Percentiles rank a stretch among this genome's conserved stretches.
These are phyloP conservation scores for Zaprionus nigranus DNA, from an alignment of 1,140 invertebrate genomes.

Conservation along the genomic window DNA sequence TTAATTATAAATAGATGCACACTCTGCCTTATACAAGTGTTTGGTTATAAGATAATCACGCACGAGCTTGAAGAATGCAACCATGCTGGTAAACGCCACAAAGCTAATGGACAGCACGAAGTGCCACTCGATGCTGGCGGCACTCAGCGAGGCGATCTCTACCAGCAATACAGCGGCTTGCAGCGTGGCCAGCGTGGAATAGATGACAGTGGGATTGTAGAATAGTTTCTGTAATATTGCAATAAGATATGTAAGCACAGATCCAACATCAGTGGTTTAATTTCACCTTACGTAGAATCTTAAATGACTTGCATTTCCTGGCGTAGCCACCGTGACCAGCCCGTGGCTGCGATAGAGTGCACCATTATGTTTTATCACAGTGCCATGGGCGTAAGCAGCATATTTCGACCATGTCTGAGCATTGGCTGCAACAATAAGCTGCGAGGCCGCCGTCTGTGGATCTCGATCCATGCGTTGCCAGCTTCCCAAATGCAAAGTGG, in stretches of 20 bases:
- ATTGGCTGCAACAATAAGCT: constrained; percentile 62
- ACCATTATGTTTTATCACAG: constrained; percentile 91
- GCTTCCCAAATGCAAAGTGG: constrained; percentile 94
- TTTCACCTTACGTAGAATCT: constrained; percentile 93
- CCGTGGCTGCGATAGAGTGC: constrained; percentile 93
- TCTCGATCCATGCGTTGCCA: constrained; percentile 89
- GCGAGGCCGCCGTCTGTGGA: constrained; percentile 48
- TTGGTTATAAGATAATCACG: constrained; percentile 94
- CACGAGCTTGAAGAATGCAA: constrained; percentile 94
- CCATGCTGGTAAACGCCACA: constrained; percentile 95
- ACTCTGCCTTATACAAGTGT: constrained; percentile 91
- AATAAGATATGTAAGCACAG: background rate
- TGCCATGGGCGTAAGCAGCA: constrained; percentile 91
- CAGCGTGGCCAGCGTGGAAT: constrained; percentile 90
- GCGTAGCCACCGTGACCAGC: constrained; percentile 90
- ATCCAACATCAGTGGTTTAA: background rate
- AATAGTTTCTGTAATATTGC: constrained; percentile 91
- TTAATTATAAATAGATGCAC: constrained; percentile 85
- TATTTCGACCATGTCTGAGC: constrained; percentile 88
- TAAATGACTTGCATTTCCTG: constrained; percentile 91
- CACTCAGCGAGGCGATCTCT: constrained; percentile 91
- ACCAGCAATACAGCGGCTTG: constrained; percentile 90
- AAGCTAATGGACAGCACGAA: constrained; percentile 94
- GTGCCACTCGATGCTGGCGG: constrained; percentile 93
- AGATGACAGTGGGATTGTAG: constrained; percentile 92